These are phyloP conservation scores for Heteropelma amictum DNA, from an alignment of 2,888 invertebrate genomes.

Conservation along the genomic window DNA sequence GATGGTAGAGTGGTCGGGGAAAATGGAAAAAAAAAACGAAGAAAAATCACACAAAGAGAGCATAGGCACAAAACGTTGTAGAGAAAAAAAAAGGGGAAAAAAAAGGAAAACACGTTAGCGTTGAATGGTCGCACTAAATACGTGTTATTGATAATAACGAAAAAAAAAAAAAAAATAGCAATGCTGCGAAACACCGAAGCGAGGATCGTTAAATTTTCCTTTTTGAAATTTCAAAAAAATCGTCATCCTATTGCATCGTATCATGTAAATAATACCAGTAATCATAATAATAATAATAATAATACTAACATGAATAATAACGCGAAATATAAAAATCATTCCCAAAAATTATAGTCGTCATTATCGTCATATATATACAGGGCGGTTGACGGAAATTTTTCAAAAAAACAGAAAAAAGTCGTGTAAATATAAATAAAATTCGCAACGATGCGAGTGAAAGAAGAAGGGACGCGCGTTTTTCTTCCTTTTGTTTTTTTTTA, in stretches of 20 bases:
- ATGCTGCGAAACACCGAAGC: conserved; percentile 24
- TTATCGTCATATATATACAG: conserved; percentile 55
- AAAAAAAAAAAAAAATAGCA: conserved; percentile 35
- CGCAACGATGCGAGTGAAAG: not conserved
- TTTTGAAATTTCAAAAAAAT: conserved; percentile 38
- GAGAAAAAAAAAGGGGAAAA: conserved; percentile 46
- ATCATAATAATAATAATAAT: too few species aligned
- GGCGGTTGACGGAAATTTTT: conserved; percentile 37
- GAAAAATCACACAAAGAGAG: conserved; percentile 19
- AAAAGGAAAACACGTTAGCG: conserved; percentile 50
- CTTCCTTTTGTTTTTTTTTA: too few species aligned
- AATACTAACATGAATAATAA: conserved; percentile 26
- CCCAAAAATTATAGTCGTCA: conserved; percentile 8
- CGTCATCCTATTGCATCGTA: conserved; percentile 28
- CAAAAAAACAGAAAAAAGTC: conserved; percentile 7
- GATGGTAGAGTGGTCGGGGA: too few species aligned
- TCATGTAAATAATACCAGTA: conserved; percentile 60
- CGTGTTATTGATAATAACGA: conserved; percentile 45
- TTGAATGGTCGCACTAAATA: conserved; percentile 58
- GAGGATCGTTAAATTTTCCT: conserved; percentile 41
- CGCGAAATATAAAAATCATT: conserved; percentile 26
- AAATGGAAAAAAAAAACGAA: not conserved
- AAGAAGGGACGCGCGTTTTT: too few species aligned
- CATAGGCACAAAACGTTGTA: conserved; percentile 53
- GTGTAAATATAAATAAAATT: not conserved